These are phyloP conservation scores for Vulpes ferrilata DNA, from an alignment of 2,113 vertebrate species.

Conservation along the genomic window DNA sequence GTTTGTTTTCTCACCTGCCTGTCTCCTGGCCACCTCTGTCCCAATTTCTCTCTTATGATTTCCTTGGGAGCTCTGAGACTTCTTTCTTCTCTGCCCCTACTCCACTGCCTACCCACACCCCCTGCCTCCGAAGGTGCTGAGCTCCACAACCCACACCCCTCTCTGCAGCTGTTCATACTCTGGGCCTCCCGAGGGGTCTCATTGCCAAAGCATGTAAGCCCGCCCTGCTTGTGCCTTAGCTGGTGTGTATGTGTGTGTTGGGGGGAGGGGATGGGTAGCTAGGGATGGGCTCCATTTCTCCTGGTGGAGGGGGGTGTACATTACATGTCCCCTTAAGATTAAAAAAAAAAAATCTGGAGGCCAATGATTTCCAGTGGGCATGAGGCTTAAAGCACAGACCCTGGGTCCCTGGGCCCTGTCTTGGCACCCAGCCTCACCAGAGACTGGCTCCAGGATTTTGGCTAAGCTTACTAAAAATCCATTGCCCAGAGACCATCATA, in stretches of 20 bases:
- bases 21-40: background rate
- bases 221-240: conserved; percentile 77
- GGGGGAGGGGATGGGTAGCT: background rate
- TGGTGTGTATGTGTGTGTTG: background rate
- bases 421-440: background rate
- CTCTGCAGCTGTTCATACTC: conserved; percentile 21
- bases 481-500: background rate
- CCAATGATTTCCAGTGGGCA: background rate
- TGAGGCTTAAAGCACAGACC: conserved; percentile 10
- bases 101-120: background rate
- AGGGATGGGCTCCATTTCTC: background rate
- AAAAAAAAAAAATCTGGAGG: background rate
- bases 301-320: background rate
- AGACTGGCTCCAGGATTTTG: background rate
- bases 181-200: background rate
- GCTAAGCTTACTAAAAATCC: conserved; percentile 35
- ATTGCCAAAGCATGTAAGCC: conserved; percentile 82
- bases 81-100: background rate
- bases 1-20: background rate
- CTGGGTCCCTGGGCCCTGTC: background rate
- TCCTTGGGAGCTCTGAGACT: background rate
- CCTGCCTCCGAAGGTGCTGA: conserved; percentile 76
- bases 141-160: background rate
- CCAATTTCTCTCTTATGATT: background rate
- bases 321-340: background rate